phyloP scores from a whole-genome alignment of 2,888 invertebrate genomes.

The Dasypolia templi region DNA sequence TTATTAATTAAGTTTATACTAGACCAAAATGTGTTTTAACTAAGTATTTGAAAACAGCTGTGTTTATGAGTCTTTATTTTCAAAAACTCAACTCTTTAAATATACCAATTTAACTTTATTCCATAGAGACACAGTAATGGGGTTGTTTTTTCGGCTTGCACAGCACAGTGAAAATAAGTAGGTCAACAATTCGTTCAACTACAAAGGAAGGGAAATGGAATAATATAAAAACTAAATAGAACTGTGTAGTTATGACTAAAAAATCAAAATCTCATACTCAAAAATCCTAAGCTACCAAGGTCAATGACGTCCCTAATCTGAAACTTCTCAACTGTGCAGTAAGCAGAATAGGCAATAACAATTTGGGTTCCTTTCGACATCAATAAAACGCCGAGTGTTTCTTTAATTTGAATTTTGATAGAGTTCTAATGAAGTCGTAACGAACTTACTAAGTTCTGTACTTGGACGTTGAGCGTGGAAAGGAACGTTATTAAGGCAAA shows the following conservation, averaged over 20 bases:
- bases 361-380: constrained; percentile 41
- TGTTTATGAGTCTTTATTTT: not conserved
- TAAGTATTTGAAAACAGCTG: not conserved
- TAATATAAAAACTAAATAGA: not conserved
- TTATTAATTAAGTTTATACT: not conserved
- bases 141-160: constrained; percentile 5
- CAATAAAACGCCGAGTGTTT: constrained; percentile 60
- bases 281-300: constrained; percentile 20
- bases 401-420: constrained; percentile 68
- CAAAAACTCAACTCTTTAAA: constrained; percentile 27
- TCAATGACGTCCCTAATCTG: constrained; percentile 19
- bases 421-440: constrained; percentile 65
- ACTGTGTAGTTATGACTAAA: not conserved
- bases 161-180: constrained; percentile 5
- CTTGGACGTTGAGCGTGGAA: constrained; percentile 41
- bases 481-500: constrained; percentile 55
- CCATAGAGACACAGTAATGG: constrained; percentile 31
- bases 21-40: not conserved
- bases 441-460: constrained; percentile 60
- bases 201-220: not conserved
- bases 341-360: constrained; percentile 55
- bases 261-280: not conserved
- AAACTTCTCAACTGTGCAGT: constrained; percentile 17
- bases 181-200: constrained; percentile 4
- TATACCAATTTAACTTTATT: constrained; percentile 52